Evolutionary conservation across 2,888 invertebrate genomes (phyloP).

Genomic region (Drosophila kambysellisi): DNA sequence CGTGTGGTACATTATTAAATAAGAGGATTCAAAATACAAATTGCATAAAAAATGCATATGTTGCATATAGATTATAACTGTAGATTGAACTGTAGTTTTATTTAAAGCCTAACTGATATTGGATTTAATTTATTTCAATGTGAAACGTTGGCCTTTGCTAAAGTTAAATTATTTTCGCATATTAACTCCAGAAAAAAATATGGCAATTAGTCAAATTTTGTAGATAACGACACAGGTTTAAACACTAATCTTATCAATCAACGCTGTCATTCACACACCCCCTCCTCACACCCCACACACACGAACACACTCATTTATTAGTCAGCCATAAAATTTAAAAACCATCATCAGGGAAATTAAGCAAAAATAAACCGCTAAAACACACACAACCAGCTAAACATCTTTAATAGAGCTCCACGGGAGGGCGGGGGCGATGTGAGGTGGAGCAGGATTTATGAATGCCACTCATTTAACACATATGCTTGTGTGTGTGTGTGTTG

Average conservation of each 20-base stretch:
- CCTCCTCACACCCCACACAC: conserved; percentile 8
- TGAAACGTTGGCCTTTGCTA: background rate
- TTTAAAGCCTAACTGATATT: background rate
- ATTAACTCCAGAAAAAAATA: background rate
- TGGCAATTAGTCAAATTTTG: background rate
- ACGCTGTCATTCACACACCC: conserved; percentile 27
- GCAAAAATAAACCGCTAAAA: conserved; percentile 35
- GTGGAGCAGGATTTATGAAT: background rate
- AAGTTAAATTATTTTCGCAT: background rate
- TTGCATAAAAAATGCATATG: background rate
- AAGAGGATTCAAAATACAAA: background rate
- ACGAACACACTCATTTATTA: conserved; percentile 31
- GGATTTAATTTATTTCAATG: background rate
- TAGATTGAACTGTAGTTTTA: background rate
- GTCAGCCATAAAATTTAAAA: conserved; percentile 66
- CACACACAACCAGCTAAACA: conserved; percentile 30
- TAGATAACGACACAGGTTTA: background rate
- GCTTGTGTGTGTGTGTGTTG: conserved; percentile 27
- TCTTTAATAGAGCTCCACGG: conserved; percentile 11
- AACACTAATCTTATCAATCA: conserved; percentile 47
- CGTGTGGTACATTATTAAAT: background rate
- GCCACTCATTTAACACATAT: conserved; percentile 27
- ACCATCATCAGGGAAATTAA: conserved; percentile 52
- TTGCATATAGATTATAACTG: background rate
- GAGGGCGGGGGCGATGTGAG: background rate